Conservation (phyloP, 2,888 invertebrate genomes). For the Scaeva pyrastri region DNA sequence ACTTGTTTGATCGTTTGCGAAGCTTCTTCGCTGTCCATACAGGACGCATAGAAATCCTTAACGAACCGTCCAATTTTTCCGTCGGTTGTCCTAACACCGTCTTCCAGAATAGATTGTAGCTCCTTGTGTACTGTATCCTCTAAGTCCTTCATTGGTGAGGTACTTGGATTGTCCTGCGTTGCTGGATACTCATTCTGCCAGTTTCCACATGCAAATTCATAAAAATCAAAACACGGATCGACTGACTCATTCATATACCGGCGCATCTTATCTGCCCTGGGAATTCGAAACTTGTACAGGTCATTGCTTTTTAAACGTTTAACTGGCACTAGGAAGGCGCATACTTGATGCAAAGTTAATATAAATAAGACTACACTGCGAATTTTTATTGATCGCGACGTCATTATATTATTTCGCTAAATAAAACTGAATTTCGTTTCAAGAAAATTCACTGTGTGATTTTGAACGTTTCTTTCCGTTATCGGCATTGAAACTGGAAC, state of each 20-base stretch:
- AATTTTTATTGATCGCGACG: slow-evolving; percentile 23
- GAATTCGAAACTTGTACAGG: slow-evolving; percentile 53
- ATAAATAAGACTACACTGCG: slow-evolving; percentile 21
- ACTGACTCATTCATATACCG: slow-evolving; percentile 79
- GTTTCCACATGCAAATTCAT: slow-evolving; percentile 81
- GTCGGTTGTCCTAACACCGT: slow-evolving; percentile 45
- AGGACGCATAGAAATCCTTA: slow-evolving; percentile 81
- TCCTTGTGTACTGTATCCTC: slow-evolving; percentile 78
- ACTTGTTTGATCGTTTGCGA: slow-evolving; percentile 78
- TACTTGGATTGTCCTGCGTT: slow-evolving; percentile 59
- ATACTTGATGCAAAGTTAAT: slow-evolving; percentile 20
- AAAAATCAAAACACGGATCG: slow-evolving; percentile 81
- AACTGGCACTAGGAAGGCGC: slow-evolving; percentile 48
- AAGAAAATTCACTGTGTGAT: neutral
- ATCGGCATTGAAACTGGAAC: slow-evolving; percentile 45
- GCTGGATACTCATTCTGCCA: slow-evolving; percentile 79
- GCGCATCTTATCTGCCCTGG: slow-evolving; percentile 79
- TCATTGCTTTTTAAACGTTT: slow-evolving; percentile 41
- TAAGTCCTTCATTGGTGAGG: slow-evolving; percentile 79
- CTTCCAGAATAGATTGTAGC: slow-evolving; percentile 75
- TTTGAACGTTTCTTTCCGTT: slow-evolving; percentile 15
- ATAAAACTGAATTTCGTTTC: slow-evolving; percentile 40
- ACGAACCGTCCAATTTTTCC: slow-evolving; percentile 79
- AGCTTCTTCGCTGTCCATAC: slow-evolving; percentile 75
- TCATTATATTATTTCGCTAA: slow-evolving; percentile 56